Evolutionary conservation across 2,797 vertebrate genomes (phyloP), one percentile per base, ranked within the genome.

Genomic region (Hirundo rustica): DNA sequence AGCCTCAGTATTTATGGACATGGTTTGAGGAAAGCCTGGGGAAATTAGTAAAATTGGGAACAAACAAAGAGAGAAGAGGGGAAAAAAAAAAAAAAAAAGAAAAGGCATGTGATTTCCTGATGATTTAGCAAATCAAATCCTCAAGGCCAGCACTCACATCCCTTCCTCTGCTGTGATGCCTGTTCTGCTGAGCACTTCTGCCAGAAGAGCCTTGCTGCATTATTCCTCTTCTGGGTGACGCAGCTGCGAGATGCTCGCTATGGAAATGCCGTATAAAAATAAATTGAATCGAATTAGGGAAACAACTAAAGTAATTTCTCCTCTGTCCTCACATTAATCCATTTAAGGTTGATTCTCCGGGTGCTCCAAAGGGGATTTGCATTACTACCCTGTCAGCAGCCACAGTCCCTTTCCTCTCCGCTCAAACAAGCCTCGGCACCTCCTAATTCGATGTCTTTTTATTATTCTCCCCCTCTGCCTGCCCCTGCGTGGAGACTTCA

Each of bases 51-150:
- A 71, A 94, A 94, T 34, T 29, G 50, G 74, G 32, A n/a, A 50
- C 74, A 79, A 87, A 26, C 42, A 21, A 21, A 20, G 47, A 72
- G 40, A 15, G 27, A 16, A 19, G 2, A 8, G 11, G 22, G 12
- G 11, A 32, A 14, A 32, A 7, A 4, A 45, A 44, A 50, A 20
- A 7, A 8, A 27, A 34, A 53, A 9, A 6, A 53, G 54, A 25
- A 74, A 13, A 12, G 16, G 19, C 61, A 36, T 27, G n/a, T 92
- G 91, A 91, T 92, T 92, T 96, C 76, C 87, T 84, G 85, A 73
- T 75, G 85, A 78, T 84, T 86, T 90, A 85, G 77, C 48, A 96
- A 93, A 94, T 89, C 72, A 53, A 73, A 83, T 92, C 93, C 87
- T 88, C 84, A 22, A 85, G 95, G 82, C 65, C 89, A 89, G 76